These are phyloP conservation scores for Macropus fuliginosus DNA, from an alignment of 2,797 vertebrate genomes.

Conservation along the genomic window DNA sequence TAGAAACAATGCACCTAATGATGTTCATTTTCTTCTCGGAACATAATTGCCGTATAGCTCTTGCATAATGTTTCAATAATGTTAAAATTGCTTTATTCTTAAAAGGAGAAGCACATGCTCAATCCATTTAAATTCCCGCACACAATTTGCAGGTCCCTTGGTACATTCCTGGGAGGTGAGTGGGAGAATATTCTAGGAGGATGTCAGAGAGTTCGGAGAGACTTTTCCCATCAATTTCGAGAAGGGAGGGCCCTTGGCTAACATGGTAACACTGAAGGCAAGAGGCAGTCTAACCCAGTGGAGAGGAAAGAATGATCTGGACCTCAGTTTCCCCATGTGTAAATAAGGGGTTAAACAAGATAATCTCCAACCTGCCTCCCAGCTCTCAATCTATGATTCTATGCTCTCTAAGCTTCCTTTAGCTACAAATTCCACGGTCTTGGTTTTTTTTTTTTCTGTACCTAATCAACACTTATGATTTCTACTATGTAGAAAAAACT, in stretches of 20 bases:
- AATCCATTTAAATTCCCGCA: not conserved
- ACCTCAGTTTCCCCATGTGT: not conserved
- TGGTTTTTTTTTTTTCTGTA: not conserved
- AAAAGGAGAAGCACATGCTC: slow-evolving; percentile 6
- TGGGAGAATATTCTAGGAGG: not conserved
- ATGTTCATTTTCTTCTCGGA: slow-evolving; percentile 10
- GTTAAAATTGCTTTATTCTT: slow-evolving; percentile 21
- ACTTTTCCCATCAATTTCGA: not conserved
- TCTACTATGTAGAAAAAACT: not conserved
- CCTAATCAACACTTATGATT: not conserved
- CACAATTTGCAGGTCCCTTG: not conserved
- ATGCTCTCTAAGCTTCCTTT: not conserved
- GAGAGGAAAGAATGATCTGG: not conserved
- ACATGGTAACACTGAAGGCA: not conserved
- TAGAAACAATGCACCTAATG: slow-evolving; percentile 17
- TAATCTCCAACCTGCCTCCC: not conserved
- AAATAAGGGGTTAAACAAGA: not conserved
- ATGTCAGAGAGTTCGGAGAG: not conserved
- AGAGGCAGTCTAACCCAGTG: not conserved
- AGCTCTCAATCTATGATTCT: not conserved
- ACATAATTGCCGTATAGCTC: slow-evolving; percentile 1
- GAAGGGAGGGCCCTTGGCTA: not conserved
- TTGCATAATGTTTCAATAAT: slow-evolving; percentile 19
- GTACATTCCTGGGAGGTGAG: not conserved
- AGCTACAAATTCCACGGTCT: not conserved